These are phyloP conservation scores for Etheostoma spectabile DNA, from an alignment of 2,113 vertebrate species.

Conservation along the genomic window DNA sequence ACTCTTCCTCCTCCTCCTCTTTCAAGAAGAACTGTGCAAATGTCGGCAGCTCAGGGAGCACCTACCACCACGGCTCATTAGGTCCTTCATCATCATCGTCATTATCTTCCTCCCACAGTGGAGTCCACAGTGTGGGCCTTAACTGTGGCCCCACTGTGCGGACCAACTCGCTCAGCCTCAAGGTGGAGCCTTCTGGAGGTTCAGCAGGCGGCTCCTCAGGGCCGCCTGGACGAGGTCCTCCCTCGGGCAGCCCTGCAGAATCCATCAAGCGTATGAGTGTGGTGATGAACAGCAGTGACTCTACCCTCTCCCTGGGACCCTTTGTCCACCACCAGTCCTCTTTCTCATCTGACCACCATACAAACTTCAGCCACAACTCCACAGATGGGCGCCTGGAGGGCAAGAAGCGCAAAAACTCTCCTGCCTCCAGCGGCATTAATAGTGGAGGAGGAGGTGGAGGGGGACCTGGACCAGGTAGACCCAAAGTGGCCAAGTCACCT, in stretches of 20 bases:
- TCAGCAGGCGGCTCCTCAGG: slow-evolving; percentile 86
- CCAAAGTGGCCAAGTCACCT: slow-evolving; percentile 94
- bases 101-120: slow-evolving; percentile 84
- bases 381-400: slow-evolving; percentile 91
- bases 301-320: slow-evolving; percentile 95
- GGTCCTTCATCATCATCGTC: slow-evolving; percentile 82
- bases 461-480: slow-evolving; percentile 82
- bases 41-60: slow-evolving; percentile 90
- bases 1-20: slow-evolving; percentile 88
- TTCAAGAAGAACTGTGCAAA: slow-evolving; percentile 96
- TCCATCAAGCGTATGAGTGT: slow-evolving; percentile 99
- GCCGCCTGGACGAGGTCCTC: slow-evolving; percentile 89
- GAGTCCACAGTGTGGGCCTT: slow-evolving; percentile 88
- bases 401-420: slow-evolving; percentile 95
- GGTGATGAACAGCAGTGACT: slow-evolving; percentile 97
- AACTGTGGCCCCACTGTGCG: slow-evolving; percentile 89
- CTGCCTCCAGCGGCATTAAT: slow-evolving; percentile 85
- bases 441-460: slow-evolving; percentile 76
- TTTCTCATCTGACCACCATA: slow-evolving; percentile 84
- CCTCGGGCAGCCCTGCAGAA: slow-evolving; percentile 91
- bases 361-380: slow-evolving; percentile 88
- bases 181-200: slow-evolving; percentile 87
- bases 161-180: slow-evolving; percentile 89
- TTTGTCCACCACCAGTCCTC: slow-evolving; percentile 91
- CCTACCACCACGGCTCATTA: slow-evolving; percentile 87